Base-by-base conservation (phyloP, 2,888 invertebrate genomes). In the Sesia apiformis region DNA sequence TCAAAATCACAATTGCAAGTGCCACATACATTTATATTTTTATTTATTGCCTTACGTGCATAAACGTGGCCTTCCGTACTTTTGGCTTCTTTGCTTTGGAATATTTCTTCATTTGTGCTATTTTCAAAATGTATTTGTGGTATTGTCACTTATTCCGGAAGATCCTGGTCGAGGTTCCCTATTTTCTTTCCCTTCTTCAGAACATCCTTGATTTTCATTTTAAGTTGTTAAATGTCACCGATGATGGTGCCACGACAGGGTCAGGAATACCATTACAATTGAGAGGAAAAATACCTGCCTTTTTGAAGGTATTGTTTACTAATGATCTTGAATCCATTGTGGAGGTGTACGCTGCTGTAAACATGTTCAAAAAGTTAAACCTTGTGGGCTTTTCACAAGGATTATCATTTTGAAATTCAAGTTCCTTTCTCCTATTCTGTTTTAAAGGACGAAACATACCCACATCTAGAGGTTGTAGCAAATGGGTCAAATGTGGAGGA, bases 401-500 rank as follows among this genome's bases (percentile, higher is more conserved):
- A 40, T 54, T 54, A 7, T 51, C 54, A 41, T 51, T 41, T 38
- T 54, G 54, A 51, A 54, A 54, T 40, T 39, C 41, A 38, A 54
- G 42, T n/a, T n/a, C 41, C 23, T 51, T 54, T 51, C 42, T 54
- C 54, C 54, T 51, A 8, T 54, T 54, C 8, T 51, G 51, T 51
- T 54, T 54, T 43, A 40, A 40, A 8, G 49, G 49, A 6, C 41
- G 4, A 41, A 8, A 53, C 49, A 53, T 53, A 39, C 49, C 50
- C 53, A 53, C 53, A 53, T 53, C 53, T 5, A 53, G 53, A 49
- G 53, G 53, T 49, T 53, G 53, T 40, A 53, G 49, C 40, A 53
- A 46, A 53, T 53, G 46, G n/a, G 53, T 53, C n/a, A 53, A 39
- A 40, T 53, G 53, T 49, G 41, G 41, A 41, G 52, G 43, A 52